Percentiles rank a stretch among this genome's conserved stretches.
These are phyloP conservation scores for Pandemis heparana DNA, from an alignment of 2,888 invertebrate genomes.

Conservation along the genomic window DNA sequence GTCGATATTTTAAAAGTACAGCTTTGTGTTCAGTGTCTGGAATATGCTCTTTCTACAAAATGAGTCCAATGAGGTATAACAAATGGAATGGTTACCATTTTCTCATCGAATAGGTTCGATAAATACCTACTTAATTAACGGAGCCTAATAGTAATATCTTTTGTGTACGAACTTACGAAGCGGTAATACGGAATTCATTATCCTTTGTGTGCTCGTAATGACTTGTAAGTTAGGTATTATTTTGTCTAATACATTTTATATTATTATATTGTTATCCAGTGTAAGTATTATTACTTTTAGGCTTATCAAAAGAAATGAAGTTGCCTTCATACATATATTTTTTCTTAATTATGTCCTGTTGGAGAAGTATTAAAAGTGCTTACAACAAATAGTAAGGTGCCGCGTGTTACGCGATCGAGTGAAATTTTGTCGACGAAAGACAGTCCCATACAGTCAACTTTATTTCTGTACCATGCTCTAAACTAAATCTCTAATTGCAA, in stretches of 20 bases:
- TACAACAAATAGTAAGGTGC: too few species aligned
- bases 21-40: not conserved
- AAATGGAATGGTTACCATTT: not conserved
- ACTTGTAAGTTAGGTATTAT: not conserved
- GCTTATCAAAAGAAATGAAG: too few species aligned
- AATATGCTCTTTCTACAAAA: not conserved
- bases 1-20: not conserved
- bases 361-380: too few species aligned
- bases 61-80: not conserved
- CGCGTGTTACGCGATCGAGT: too few species aligned
- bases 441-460: too few species aligned
- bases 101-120: not conserved
- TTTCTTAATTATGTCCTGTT: too few species aligned
- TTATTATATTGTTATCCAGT: not conserved
- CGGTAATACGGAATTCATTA: slow-evolving; percentile 4
- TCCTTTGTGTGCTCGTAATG: not conserved
- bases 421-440: too few species aligned
- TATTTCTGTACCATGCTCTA: too few species aligned
- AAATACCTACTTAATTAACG: not conserved
- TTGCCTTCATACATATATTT: too few species aligned
- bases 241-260: not conserved
- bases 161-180: slow-evolving; percentile 1
- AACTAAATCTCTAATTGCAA: too few species aligned
- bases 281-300: not conserved
- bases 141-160: not conserved